Evolutionary conservation across 1,140 invertebrate species (phyloP).

Genomic region (Brachionus asplanchnoidis): DNA sequence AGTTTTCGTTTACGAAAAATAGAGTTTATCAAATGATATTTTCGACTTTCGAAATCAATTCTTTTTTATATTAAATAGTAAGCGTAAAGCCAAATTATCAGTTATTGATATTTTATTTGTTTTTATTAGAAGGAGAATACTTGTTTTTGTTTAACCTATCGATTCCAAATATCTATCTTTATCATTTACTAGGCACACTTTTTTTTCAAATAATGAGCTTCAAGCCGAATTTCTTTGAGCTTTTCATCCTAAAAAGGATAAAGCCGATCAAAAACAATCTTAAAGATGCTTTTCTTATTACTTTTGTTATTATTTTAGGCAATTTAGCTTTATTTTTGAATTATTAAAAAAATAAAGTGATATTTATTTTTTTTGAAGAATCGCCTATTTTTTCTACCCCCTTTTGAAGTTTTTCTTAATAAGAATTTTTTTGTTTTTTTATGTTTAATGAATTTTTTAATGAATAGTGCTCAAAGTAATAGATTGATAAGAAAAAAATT

Average conservation of each 20-base stretch:
- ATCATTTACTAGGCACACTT: background rate
- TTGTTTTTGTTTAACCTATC: background rate
- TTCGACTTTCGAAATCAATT: background rate
- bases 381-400: no score
- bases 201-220: slow-evolving; percentile 20
- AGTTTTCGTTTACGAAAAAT: background rate
- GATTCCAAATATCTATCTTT: background rate
- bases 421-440: no score
- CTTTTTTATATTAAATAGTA: slow-evolving; percentile 2
- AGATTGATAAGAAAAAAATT: no score
- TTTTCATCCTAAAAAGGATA: slow-evolving; percentile 12
- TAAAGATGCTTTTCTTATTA: background rate
- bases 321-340: background rate
- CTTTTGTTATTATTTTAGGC: background rate
- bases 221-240: background rate
- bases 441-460: no score
- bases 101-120: slow-evolving; percentile 24
- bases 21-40: background rate
- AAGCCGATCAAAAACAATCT: background rate
- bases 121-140: slow-evolving; percentile 11
- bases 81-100: slow-evolving; percentile 22
- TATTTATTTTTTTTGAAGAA: no score
- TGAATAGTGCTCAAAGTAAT: no score
- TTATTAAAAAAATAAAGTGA: no score
- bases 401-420: no score